phyloP scores from a whole-genome alignment of 2,113 vertebrate species.

The Brevimyrus niger region DNA sequence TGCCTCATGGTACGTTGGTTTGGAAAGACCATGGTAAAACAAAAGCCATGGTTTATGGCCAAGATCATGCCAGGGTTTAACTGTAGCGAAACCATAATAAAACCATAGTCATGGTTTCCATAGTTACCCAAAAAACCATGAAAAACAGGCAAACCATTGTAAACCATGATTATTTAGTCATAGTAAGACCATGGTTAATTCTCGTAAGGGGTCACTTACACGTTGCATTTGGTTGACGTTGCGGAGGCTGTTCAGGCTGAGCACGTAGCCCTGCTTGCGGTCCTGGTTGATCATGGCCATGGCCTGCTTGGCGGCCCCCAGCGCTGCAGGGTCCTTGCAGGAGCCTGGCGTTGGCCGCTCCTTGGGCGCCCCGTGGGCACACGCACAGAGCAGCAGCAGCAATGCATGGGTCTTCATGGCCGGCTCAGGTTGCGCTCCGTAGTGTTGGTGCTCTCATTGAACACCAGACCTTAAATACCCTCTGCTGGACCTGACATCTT shows the following conservation, averaged over 20 bases:
- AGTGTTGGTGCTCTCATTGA: neutral
- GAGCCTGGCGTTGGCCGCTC: slow-evolving; percentile 29
- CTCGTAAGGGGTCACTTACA: slow-evolving; percentile 42
- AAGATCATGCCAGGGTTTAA: too few relatives aligned
- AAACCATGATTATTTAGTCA: too few relatives aligned
- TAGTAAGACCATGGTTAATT: too few relatives aligned
- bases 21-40: too few relatives aligned
- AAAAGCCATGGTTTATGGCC: too few relatives aligned
- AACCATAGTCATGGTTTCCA: too few relatives aligned
- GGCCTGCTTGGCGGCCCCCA: slow-evolving; percentile 40
- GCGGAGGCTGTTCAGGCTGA: slow-evolving; percentile 47
- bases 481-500: slow-evolving; percentile 30
- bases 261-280: slow-evolving; percentile 52
- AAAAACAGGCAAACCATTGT: too few relatives aligned
- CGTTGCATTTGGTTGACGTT: slow-evolving; percentile 45
- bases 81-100: too few relatives aligned
- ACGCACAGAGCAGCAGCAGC: slow-evolving; percentile 34
- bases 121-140: too few relatives aligned
- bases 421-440: neutral
- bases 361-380: slow-evolving; percentile 37
- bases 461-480: neutral
- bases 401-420: slow-evolving; percentile 47
- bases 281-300: slow-evolving; percentile 56
- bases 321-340: slow-evolving; percentile 36
- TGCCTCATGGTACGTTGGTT: too few relatives aligned